These are phyloP conservation scores for Echeneis naucrates DNA, from an alignment of 2,797 vertebrate species.

Conservation along the genomic window DNA sequence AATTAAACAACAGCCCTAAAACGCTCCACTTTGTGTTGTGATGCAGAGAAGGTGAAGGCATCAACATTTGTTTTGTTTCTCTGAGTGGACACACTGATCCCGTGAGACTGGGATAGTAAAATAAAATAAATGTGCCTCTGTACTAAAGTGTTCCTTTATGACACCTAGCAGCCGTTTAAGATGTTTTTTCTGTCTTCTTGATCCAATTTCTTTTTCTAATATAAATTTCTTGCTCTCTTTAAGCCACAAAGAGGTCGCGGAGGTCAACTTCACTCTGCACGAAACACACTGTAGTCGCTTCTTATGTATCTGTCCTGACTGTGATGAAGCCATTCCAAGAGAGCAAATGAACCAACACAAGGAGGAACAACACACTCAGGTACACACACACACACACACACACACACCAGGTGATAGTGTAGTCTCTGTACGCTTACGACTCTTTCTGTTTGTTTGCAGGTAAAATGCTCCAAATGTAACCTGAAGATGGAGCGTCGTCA, in stretches of 20 bases:
- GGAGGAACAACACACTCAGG: conserved; percentile 74
- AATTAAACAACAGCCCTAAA: neutral
- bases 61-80: neutral
- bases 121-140: neutral
- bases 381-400: conserved; percentile 28
- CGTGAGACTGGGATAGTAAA: neutral
- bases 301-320: conserved; percentile 82
- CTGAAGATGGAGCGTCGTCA: conserved; percentile 73
- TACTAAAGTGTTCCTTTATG: neutral
- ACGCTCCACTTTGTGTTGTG: neutral
- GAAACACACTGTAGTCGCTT: conserved; percentile 86
- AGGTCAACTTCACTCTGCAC: conserved; percentile 83
- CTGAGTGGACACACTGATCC: neutral
- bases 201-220: neutral
- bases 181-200: neutral
- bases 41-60: neutral
- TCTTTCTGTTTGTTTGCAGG: conserved; percentile 66
- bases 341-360: conserved; percentile 79
- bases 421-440: neutral
- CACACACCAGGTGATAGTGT: neutral
- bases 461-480: conserved; percentile 77
- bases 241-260: conserved; percentile 84
- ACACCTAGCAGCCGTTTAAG: neutral
- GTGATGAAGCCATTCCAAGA: conserved; percentile 77
- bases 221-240: conserved; percentile 1